Conservation (phyloP, 2,888 invertebrate species). For the Villa cingulata region DNA sequence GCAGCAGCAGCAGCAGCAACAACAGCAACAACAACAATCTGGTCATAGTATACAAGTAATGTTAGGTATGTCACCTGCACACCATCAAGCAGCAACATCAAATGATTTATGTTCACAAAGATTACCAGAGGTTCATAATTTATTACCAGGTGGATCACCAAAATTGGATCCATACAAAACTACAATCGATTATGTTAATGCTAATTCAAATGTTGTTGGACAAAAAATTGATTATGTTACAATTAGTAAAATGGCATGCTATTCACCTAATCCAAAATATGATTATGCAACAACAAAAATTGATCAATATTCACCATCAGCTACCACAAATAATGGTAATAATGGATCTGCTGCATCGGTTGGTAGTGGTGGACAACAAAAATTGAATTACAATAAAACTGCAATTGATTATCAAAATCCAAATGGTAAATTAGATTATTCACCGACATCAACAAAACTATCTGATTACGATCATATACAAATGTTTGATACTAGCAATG, state of each 20-base stretch:
- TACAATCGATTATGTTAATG: conserved; percentile 22
- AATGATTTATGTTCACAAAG: conserved; percentile 26
- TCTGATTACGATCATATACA: conserved; percentile 29
- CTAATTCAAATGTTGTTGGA: background rate
- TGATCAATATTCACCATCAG: conserved; percentile 19
- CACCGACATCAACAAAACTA: conserved; percentile 8
- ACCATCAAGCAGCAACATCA: conserved; percentile 11
- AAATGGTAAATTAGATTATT: conserved; percentile 14
- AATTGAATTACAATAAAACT: conserved; percentile 11
- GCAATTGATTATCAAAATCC: conserved; percentile 10
- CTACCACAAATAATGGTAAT: conserved; percentile 1
- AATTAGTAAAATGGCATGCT: conserved; percentile 31
- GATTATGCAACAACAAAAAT: conserved; percentile 30
- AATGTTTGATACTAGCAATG: conserved; percentile 18
- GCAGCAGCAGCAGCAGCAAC: conserved; percentile 21
- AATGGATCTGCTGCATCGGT: conserved; percentile 17
- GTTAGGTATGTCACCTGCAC: conserved; percentile 42
- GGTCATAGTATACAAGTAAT: conserved; percentile 52
- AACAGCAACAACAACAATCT: conserved; percentile 24
- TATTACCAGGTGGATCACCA: conserved; percentile 31
- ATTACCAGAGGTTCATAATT: conserved; percentile 34
- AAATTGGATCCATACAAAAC: conserved; percentile 29
- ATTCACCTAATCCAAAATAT: conserved; percentile 35
- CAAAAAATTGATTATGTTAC: conserved; percentile 31
- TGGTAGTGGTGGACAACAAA: too few species aligned